Conservation (phyloP, 2,888 invertebrate species). For the Mimachlamys varia region DNA sequence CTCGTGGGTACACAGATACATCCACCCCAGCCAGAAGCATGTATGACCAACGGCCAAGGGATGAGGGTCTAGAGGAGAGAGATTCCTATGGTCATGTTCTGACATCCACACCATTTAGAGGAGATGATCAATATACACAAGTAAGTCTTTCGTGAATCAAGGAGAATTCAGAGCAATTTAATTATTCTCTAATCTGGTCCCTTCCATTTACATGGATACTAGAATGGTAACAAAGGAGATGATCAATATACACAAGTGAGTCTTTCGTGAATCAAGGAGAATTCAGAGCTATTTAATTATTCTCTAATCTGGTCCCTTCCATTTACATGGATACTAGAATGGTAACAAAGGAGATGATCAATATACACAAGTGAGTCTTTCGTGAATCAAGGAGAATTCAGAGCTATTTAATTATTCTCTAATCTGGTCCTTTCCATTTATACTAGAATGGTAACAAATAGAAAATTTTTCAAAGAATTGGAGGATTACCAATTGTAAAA, state of each 20-base stretch:
- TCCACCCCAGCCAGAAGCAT: background rate
- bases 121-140: background rate
- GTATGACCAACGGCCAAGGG: background rate
- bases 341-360: background rate
- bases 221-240: too few species aligned
- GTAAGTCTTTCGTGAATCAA: background rate
- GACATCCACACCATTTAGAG: constrained; percentile 15
- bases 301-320: too few species aligned
- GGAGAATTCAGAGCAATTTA: background rate
- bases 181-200: too few species aligned
- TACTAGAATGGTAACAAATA: background rate
- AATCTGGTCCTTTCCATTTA: too few species aligned
- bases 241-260: background rate
- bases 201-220: too few species aligned
- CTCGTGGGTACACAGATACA: constrained; percentile 10
- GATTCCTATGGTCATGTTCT: constrained; percentile 4
- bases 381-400: background rate
- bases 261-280: background rate
- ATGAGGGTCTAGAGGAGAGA: constrained; percentile 1
- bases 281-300: background rate
- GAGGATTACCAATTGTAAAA: background rate
- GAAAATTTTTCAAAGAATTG: background rate
- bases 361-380: background rate
- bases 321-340: too few species aligned
- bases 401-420: too few species aligned